These are phyloP conservation scores for Oegoconia quadripuncta DNA, from an alignment of 2,888 invertebrate species.

Conservation along the genomic window DNA sequence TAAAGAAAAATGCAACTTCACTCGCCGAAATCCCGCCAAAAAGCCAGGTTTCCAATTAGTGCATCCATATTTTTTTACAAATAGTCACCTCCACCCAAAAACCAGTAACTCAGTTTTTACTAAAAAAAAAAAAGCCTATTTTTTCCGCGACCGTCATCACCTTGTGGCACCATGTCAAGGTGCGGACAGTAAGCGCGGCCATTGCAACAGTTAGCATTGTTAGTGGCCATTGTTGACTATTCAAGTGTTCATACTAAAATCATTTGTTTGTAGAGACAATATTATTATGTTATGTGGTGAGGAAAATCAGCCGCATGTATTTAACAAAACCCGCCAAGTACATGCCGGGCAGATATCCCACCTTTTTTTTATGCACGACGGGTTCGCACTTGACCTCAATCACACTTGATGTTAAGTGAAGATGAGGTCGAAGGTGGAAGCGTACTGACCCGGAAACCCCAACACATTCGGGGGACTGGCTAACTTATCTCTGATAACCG, in stretches of 20 bases:
- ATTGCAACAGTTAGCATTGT: not conserved
- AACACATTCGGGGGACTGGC: too few species aligned
- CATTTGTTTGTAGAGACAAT: not conserved
- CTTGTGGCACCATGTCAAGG: conserved; percentile 3
- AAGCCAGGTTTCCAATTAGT: not conserved
- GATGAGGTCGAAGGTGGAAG: too few species aligned
- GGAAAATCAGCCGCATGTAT: too few species aligned
- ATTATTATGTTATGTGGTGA: too few species aligned
- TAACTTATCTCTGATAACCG: too few species aligned
- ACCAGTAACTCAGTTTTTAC: not conserved
- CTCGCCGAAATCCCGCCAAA: not conserved
- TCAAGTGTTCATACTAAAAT: not conserved
- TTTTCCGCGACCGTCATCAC: not conserved
- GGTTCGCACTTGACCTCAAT: too few species aligned
- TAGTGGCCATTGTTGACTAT: not conserved
- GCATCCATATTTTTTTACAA: not conserved
- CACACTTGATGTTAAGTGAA: too few species aligned
- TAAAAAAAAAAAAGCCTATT: not conserved
- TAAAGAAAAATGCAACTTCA: too few species aligned
- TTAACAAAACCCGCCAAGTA: too few species aligned
- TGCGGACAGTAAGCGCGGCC: not conserved
- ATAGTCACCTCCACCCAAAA: not conserved
- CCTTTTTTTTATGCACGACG: too few species aligned
- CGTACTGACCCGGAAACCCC: too few species aligned
- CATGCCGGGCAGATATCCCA: too few species aligned